A percentile compares a stretch with the other conserved stretches of the same genome.
phyloP scores from a whole-genome alignment of 1,140 invertebrate species.

The Papilio machaon region DNA sequence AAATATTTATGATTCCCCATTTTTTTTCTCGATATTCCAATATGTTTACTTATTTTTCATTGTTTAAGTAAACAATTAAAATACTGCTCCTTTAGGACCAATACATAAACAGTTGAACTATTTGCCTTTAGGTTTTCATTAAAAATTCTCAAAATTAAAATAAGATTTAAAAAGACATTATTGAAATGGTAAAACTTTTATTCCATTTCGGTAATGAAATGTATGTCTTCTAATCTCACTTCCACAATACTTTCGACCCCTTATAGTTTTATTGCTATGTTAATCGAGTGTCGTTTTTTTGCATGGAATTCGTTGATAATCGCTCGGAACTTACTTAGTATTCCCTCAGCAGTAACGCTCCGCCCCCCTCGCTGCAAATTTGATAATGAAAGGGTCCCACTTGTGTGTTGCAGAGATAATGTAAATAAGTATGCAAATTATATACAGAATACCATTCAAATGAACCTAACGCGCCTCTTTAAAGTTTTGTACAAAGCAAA shows the following conservation, averaged over 20 bases:
- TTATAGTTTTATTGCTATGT: slow-evolving; percentile 59
- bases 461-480: slow-evolving; percentile 74
- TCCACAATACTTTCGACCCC: background rate
- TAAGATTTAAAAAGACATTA: background rate
- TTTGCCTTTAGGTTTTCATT: background rate
- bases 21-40: background rate
- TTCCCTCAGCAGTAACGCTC: slow-evolving; percentile 56
- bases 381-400: slow-evolving; percentile 78
- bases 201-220: background rate
- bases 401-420: slow-evolving; percentile 80
- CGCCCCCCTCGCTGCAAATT: slow-evolving; percentile 73
- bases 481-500: slow-evolving; percentile 70
- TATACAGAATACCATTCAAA: slow-evolving; percentile 76
- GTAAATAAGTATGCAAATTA: slow-evolving; percentile 81
- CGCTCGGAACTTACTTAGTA: slow-evolving; percentile 75
- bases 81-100: background rate
- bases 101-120: background rate
- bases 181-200: background rate
- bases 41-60: background rate
- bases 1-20: background rate
- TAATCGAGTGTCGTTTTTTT: slow-evolving; percentile 66
- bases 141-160: background rate
- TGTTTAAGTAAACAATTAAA: background rate
- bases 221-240: background rate
- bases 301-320: slow-evolving; percentile 67